Conservation (phyloP, 2,113 vertebrate species). For the Corythoichthys haematopterus region DNA sequence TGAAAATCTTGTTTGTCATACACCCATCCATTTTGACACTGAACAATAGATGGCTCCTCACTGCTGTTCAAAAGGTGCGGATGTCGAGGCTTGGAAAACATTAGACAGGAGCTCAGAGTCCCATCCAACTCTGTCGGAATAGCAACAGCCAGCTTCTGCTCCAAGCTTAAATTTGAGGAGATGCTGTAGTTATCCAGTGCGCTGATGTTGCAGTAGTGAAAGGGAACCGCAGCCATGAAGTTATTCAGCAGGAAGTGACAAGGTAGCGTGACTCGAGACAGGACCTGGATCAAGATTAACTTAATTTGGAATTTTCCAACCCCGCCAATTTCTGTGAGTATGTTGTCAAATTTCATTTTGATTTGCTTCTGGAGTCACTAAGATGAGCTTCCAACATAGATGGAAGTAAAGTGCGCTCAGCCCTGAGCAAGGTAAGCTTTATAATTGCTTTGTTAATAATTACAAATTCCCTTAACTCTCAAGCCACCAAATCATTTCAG, state of each 20-base stretch:
- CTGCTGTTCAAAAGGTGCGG: conserved; percentile 65
- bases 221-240: conserved; percentile 81
- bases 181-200: conserved; percentile 40
- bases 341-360: conserved; percentile 62
- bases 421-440: conserved; percentile 17
- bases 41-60: conserved; percentile 39
- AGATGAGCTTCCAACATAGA: background rate
- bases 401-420: background rate
- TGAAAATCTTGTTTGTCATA: conserved; percentile 80
- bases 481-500: no score
- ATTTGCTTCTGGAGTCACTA: background rate
- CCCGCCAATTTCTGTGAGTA: conserved; percentile 59
- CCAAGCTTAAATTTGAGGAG: conserved; percentile 72
- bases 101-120: conserved; percentile 76
- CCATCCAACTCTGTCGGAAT: conserved; percentile 73
- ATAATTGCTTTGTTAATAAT: conserved; percentile 37
- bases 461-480: background rate
- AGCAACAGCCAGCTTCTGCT: conserved; percentile 67
- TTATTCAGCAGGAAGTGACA: conserved; percentile 85
- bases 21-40: conserved; percentile 82
- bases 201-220: conserved; percentile 78
- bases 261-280: conserved; percentile 78
- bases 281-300: conserved; percentile 47
- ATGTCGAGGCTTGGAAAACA: conserved; percentile 73
- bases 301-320: conserved; percentile 61